These are phyloP conservation scores for Drosophila melanogaster DNA, from an alignment of 1,140 invertebrate species.

Conservation along the genomic window Release_6_plus_ISO1_MT NT_033779.5:9411501-9412000, in stretches of 20 bases:
- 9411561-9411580: slow-evolving; percentile 25
- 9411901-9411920: slow-evolving; percentile 76
- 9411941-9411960: background rate
- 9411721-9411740: slow-evolving; percentile 28
- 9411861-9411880: slow-evolving; percentile 68
- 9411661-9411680: slow-evolving; percentile 9
- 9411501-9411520: background rate
- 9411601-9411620: slow-evolving; percentile 22
- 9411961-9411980: slow-evolving; percentile 34
- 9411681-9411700: slow-evolving; percentile 33
- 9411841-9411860: slow-evolving; percentile 59
- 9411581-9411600: slow-evolving; percentile 39
- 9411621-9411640: slow-evolving; percentile 4
- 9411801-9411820: slow-evolving; percentile 9
- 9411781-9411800: slow-evolving; percentile 27
- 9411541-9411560: slow-evolving; percentile 9
- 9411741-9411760: slow-evolving; percentile 39
- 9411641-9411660: background rate
- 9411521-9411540: background rate
- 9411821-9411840: slow-evolving; percentile 20
- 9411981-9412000: slow-evolving; percentile 59
- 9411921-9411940: slow-evolving; percentile 1
- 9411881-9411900: slow-evolving; percentile 73
- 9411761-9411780: slow-evolving; percentile 26
- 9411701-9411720: slow-evolving; percentile 42